Percentiles rank a stretch among this genome's conserved stretches.
These are phyloP conservation scores for Drosophila yooni DNA, from an alignment of 2,888 invertebrate genomes.

Conservation along the genomic window DNA sequence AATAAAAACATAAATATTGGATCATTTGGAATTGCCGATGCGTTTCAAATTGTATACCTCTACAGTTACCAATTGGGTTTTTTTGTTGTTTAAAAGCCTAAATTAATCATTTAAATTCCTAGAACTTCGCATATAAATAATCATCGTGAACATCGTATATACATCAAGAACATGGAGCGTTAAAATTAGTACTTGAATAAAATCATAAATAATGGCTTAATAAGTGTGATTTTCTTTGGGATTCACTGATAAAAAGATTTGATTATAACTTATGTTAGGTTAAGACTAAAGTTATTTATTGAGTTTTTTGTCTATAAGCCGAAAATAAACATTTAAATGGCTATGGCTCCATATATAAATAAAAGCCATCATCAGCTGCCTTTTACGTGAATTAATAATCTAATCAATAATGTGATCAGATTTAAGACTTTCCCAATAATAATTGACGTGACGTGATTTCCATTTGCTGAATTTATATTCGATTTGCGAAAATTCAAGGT, in stretches of 20 bases:
- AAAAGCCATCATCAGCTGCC: neutral
- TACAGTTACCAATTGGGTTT: neutral
- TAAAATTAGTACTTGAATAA: slow-evolving; percentile 64
- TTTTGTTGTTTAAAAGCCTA: neutral
- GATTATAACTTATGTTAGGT: neutral
- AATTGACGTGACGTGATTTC: slow-evolving; percentile 44
- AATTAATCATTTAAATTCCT: neutral
- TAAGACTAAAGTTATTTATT: neutral
- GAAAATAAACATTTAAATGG: neutral
- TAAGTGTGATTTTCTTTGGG: slow-evolving; percentile 2
- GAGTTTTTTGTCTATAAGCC: neutral
- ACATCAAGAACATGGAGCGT: slow-evolving; percentile 41
- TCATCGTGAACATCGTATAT: neutral
- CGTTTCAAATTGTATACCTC: neutral
- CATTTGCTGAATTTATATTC: slow-evolving; percentile 32
- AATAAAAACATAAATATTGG: slow-evolving; percentile 48
- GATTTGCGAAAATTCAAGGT: slow-evolving; percentile 18
- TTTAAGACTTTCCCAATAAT: slow-evolving; percentile 49
- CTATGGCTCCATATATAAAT: slow-evolving; percentile 9
- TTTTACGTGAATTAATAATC: slow-evolving; percentile 36
- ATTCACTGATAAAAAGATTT: neutral
- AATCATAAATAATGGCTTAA: slow-evolving; percentile 22
- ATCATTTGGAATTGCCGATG: neutral
- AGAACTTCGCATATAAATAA: slow-evolving; percentile 4
- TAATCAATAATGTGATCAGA: slow-evolving; percentile 38